These are phyloP conservation scores for Dryococelus australis DNA, from an alignment of 2,888 invertebrate genomes.

Conservation along the genomic window DNA sequence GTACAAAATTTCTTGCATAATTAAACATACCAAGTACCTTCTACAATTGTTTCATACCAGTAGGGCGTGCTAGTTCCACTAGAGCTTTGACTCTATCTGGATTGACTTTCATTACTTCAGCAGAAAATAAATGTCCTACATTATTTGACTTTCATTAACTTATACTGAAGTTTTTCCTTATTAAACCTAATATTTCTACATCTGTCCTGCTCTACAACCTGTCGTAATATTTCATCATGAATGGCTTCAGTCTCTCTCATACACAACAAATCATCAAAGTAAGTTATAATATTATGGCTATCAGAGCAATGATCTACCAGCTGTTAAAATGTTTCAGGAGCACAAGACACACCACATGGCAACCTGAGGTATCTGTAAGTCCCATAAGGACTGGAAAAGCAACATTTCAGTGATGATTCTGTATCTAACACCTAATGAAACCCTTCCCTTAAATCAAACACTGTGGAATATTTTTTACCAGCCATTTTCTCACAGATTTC, in stretches of 20 bases:
- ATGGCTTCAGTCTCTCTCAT: not conserved
- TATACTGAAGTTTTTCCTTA: not conserved
- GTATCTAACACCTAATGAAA: no score
- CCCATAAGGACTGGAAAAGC: no score
- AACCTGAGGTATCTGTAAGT: not conserved
- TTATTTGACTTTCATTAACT: not conserved
- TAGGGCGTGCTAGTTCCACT: not conserved
- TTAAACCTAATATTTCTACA: not conserved
- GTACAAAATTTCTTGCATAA: not conserved
- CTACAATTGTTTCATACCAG: no score
- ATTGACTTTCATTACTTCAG: not conserved
- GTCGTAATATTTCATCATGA: not conserved
- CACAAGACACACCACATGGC: not conserved
- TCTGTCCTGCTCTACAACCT: not conserved
- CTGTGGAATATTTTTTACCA: no score
- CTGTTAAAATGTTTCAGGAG: not conserved
- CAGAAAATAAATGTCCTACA: not conserved
- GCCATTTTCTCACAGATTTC: no score
- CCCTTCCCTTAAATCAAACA: no score
- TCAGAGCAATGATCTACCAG: not conserved
- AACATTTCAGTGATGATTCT: no score
- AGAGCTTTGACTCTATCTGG: not conserved
- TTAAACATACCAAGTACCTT: not conserved
- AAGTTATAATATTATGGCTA: not conserved
- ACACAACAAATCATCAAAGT: not conserved